Conservation (phyloP, 2,888 invertebrate species). For the Drosophila emarginata region DNA sequence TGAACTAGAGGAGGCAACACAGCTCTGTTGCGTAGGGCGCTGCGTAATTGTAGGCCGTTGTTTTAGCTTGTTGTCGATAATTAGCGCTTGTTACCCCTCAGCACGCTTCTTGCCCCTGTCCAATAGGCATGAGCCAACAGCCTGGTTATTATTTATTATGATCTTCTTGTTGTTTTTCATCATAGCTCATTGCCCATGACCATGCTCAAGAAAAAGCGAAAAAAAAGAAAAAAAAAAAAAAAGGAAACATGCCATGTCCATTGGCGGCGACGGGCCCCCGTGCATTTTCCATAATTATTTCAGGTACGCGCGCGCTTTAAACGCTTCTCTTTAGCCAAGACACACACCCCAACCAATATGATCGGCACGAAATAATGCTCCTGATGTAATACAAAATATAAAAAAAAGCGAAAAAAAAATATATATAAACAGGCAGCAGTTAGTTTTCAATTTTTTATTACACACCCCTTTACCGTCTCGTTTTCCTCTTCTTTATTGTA, state of each 20-base stretch:
- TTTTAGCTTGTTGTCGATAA: constrained; percentile 77
- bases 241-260: constrained; percentile 63
- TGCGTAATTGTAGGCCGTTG: constrained; percentile 75
- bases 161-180: constrained; percentile 76
- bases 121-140: constrained; percentile 32
- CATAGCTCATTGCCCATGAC: constrained; percentile 74
- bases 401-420: background rate
- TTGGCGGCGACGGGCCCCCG: constrained; percentile 29
- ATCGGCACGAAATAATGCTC: constrained; percentile 19
- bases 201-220: constrained; percentile 31
- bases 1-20: constrained; percentile 1
- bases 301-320: constrained; percentile 57
- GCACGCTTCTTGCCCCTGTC: constrained; percentile 14
- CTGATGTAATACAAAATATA: constrained; percentile 13
- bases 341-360: constrained; percentile 56
- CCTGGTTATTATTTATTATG: constrained; percentile 73
- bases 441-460: constrained; percentile 66
- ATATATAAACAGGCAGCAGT: constrained; percentile 69
- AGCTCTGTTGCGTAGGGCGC: constrained; percentile 41
- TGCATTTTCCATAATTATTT: constrained; percentile 75
- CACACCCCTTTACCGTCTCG: background rate
- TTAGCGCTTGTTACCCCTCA: constrained; percentile 74
- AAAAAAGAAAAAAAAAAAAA: constrained; percentile 24
- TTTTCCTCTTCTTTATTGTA: constrained; percentile 18
- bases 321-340: constrained; percentile 65